Conservation (phyloP, 2,888 invertebrate genomes). For the Seladonia tumulorum region DNA sequence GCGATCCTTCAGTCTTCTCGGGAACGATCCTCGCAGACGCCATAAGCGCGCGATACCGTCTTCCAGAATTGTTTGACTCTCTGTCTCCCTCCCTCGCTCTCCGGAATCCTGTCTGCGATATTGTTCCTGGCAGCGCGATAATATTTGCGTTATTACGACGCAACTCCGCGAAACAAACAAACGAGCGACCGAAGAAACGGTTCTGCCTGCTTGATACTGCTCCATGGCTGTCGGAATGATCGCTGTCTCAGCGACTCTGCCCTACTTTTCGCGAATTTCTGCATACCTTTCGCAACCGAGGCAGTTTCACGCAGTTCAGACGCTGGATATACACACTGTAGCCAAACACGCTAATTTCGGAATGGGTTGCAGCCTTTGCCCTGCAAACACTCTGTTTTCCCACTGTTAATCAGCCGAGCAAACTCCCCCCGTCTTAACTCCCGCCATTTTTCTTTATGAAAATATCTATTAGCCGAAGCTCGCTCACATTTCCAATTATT, state of each 20-base stretch:
- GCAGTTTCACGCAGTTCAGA: background rate
- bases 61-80: constrained; percentile 18
- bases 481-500: too few species aligned
- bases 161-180: constrained; percentile 9
- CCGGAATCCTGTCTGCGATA: background rate
- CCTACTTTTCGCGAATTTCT: background rate
- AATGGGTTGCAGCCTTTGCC: background rate
- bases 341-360: background rate
- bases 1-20: constrained; percentile 17
- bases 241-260: background rate
- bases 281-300: background rate
- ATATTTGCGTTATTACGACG: constrained; percentile 14
- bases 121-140: background rate
- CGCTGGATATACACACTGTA: background rate
- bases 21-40: constrained; percentile 9
- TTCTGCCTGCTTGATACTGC: background rate
- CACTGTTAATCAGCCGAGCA: background rate
- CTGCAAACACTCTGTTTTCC: background rate
- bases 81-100: background rate
- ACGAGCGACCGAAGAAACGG: background rate
- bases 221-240: background rate
- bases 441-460: background rate
- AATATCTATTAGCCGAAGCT: too few species aligned
- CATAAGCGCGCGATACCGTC: constrained; percentile 16
- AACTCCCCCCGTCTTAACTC: background rate